Base-by-base conservation (phyloP, 2,888 invertebrate species). In the Clistopyga incitator region DNA sequence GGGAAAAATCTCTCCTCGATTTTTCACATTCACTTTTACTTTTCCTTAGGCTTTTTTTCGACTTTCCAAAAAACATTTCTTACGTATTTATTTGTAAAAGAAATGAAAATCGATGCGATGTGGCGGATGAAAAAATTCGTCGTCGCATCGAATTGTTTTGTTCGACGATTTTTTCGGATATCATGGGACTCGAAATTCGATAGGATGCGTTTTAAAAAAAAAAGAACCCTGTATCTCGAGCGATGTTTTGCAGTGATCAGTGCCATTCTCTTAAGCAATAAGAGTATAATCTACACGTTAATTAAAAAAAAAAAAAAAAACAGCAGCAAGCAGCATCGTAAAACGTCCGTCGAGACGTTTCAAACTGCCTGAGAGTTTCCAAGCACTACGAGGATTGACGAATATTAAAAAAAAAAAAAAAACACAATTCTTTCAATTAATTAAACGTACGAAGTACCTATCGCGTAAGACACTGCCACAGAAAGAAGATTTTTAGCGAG, bases 191-290 rank as follows among this genome's bases (percentile, higher is more conserved):
- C 29, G 29, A 10, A 10, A 67, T 68, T 74, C 42, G 20, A 67
- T 64, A 68, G 70, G 56, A 81, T 54, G 78, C 78, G 78, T 79
- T n/a, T n/a, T 56, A 78, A 68, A 65, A 42, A 61, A n/a, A 34
- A 59, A 61, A 71, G 25, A 23, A 50, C 47, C 65, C 78, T 68
- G 59, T 64, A 68, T 50, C 52, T 72, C 61, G 83, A 90, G 88
- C 89, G 88, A 90, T 82, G 86, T 88, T 88, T 87, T 88, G 84
- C 85, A 88, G 87, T 88, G 90, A 91, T 91, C 90, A 92, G 92
- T 93, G 92, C 92, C 92, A 93, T 93, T 56, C 56, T 56, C 56
- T 56, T 56, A 25, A 56, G 86, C 88, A 78, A 75, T 82, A 82
- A 77, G 72, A 78, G 74, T 75, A 74, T 71, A 56, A 79, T 82